Evolutionary conservation across 1,140 invertebrate genomes (phyloP).

Genomic region (Zaprionus ghesquierei): DNA sequence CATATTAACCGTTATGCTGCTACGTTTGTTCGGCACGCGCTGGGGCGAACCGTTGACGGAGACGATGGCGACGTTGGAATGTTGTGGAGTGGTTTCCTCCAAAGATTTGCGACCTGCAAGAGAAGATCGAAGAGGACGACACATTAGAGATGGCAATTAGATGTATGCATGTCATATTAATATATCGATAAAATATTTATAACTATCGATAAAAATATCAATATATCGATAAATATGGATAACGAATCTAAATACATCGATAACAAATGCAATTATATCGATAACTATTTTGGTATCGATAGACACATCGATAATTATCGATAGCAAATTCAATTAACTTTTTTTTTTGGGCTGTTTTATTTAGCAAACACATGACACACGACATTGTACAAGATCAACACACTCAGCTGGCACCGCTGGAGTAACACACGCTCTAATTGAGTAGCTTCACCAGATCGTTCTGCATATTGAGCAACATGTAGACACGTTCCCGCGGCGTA

Average conservation of each 20-base stretch:
- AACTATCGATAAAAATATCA: no score
- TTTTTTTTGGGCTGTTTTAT: neutral
- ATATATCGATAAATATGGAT: no score
- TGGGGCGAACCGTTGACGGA: slow-evolving; percentile 56
- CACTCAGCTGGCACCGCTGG: neutral
- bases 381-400: neutral
- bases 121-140: neutral
- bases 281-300: neutral
- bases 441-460: slow-evolving; percentile 61
- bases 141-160: neutral
- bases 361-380: neutral
- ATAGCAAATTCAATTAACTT: neutral
- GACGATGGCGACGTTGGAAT: slow-evolving; percentile 40
- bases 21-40: slow-evolving; percentile 74
- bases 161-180: neutral
- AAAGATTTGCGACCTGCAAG: slow-evolving; percentile 66
- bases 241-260: no score
- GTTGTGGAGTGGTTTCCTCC: slow-evolving; percentile 53
- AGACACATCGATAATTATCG: neutral
- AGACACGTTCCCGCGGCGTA: slow-evolving; percentile 26
- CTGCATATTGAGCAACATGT: slow-evolving; percentile 64
- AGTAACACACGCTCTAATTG: neutral
- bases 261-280: neutral
- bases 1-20: slow-evolving; percentile 84
- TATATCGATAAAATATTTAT: no score